A percentile compares a stretch with the other conserved stretches of the same genome.
Evolutionary conservation across 92 coral and sea anemone genomes (phyloP).

Genomic region (Virgularia gustaviana): DNA sequence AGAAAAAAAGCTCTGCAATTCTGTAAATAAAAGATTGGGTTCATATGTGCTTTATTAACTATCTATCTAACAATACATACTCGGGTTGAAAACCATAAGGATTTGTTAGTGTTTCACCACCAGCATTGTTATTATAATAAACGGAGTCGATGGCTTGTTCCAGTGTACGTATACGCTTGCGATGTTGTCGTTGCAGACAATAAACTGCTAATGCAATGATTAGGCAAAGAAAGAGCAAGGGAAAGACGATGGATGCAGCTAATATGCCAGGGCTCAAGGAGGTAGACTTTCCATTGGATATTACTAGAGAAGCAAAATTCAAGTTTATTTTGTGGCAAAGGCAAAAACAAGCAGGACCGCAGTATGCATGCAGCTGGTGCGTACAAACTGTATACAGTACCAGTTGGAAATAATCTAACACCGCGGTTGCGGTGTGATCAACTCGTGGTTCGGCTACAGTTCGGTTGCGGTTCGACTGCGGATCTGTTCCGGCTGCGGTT

Average conservation of each 20-base stretch:
- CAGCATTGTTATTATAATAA: neutral
- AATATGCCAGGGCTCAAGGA: neutral
- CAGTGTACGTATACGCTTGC: neutral
- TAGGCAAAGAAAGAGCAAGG: neutral
- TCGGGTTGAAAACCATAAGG: conserved; percentile 14
- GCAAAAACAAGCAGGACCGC: too few relatives aligned
- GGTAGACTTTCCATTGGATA: too few relatives aligned
- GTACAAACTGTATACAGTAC: too few relatives aligned
- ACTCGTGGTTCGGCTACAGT: neutral
- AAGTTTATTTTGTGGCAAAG: too few relatives aligned
- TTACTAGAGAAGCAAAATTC: too few relatives aligned
- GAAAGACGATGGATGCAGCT: neutral
- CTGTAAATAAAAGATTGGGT: neutral
- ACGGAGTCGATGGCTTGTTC: neutral
- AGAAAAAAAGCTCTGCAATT: neutral
- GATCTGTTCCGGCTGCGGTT: too few relatives aligned
- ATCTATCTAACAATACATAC: conserved; percentile 6
- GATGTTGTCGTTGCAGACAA: neutral
- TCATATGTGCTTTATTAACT: neutral
- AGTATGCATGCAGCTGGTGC: too few relatives aligned
- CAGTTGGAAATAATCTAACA: too few relatives aligned
- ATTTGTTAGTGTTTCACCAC: conserved; percentile 1
- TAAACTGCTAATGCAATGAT: neutral
- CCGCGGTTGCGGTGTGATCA: too few relatives aligned
- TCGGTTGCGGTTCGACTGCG: too few relatives aligned